Base-by-base conservation (phyloP, 2,113 vertebrate genomes). In the Gasterosteus nipponicus region DNA sequence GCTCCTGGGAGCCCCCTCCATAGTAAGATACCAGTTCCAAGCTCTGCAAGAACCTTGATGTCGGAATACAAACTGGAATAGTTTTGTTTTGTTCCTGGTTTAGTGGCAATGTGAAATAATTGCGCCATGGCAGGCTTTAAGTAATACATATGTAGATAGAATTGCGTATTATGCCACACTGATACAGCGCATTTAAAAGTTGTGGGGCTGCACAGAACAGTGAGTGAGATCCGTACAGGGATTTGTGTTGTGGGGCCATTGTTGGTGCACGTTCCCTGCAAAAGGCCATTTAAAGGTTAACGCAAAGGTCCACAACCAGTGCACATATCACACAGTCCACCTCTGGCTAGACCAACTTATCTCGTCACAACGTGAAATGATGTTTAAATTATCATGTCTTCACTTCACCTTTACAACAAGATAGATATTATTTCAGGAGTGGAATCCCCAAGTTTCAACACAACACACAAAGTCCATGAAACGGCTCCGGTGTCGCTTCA, bases 1-100 rank as follows among this genome's bases (percentile, higher is more conserved):
- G 58, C 78, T 77, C 46, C 56, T 79, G 54, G 61, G 56, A 61
- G 51, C 60, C 53, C 69, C 60, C 68, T 41, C n/a, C 63, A 44
- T 44, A 66, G 62, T 42, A 3, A 46, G 54, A 77, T 61, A 49
- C 5, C 16, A 58, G 46, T 44, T 29, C 31, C 44, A 66, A 38
- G 26, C 16, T 53, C 15, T 4, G 4, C 33, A 70, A 2, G 44
- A 39, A 60, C 4, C 61, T 70, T 33, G 7, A 42, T 42, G 9
- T 60, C 5, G 26, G 16, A 56, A 42, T 38, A 10, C n/a, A 26
- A 5, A 35, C 51, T 56, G 7, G 3, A 53, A 31, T 15, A 0
- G 1, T 29, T 38, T 33, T 7, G 3, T 6, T 0, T 47, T 19
- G 33, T 3, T 39, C n/a, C n/a, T 18, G 33, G 22, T 29, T 29